A percentile compares a stretch with the other conserved stretches of the same genome.
phyloP scores from a whole-genome alignment of 2,113 vertebrate species.

The Myotis brandtii region DNA sequence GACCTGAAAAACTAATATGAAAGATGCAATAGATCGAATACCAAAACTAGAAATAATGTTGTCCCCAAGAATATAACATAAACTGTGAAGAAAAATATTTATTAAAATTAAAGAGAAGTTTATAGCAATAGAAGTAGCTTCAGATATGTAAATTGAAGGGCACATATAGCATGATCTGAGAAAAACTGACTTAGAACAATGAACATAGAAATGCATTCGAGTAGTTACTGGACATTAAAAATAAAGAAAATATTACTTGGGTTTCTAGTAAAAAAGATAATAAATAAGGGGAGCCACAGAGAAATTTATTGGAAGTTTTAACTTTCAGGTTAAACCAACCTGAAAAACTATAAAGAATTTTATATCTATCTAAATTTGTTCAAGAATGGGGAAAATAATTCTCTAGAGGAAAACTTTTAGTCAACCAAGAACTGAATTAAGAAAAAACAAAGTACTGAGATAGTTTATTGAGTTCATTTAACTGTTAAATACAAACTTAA shows the following conservation, averaged over 20 bases:
- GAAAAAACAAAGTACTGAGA: not conserved
- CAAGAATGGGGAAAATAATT: not conserved
- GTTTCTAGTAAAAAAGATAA: not conserved
- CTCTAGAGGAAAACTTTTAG: not conserved
- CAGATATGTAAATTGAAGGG: not conserved
- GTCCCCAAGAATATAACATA: not conserved
- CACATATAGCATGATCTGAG: not conserved
- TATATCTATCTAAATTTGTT: not conserved
- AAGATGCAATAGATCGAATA: not conserved
- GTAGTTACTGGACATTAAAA: not conserved
- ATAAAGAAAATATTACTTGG: not conserved
- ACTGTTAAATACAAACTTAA: not conserved
- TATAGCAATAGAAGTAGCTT: not conserved
- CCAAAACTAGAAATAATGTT: not conserved
- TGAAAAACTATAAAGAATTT: not conserved
- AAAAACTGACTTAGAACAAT: slow-evolving; percentile 9
- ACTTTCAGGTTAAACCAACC: not conserved
- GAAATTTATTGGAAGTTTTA: not conserved
- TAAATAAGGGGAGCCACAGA: not conserved
- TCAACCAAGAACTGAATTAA: not conserved
- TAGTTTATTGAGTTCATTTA: not conserved
- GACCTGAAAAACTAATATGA: not conserved
- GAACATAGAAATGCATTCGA: not conserved
- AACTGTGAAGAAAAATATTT: slow-evolving; percentile 4
- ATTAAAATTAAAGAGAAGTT: not conserved